Conservation (phyloP, 2,888 invertebrate genomes). For the Amphiduros pacificus region DNA sequence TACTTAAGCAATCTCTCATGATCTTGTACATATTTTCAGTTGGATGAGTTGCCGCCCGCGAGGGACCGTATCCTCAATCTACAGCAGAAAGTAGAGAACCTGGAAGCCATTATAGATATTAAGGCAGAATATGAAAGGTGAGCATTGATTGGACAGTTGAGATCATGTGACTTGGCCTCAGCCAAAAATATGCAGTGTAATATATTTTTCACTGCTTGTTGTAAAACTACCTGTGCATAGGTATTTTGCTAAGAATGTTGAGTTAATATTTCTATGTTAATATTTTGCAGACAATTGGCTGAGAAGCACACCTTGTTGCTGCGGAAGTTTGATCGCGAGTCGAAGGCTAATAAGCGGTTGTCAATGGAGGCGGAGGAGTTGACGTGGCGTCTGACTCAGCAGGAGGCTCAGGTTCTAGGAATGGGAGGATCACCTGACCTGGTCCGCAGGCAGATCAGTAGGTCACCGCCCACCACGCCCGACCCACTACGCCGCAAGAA, state of each 20-base stretch:
- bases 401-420: conserved; percentile 1
- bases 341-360: conserved; percentile 76
- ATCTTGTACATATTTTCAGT: conserved; percentile 34
- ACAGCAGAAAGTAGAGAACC: conserved; percentile 83
- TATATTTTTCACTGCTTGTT: no score
- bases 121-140: conserved; percentile 76
- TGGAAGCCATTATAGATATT: conserved; percentile 73
- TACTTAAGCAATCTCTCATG: no score
- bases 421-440: conserved; percentile 18
- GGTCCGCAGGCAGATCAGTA: conserved; percentile 21
- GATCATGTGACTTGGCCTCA: no score
- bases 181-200: no score
- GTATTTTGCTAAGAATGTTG: not conserved
- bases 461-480: conserved; percentile 20
- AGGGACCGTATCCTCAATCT: conserved; percentile 76
- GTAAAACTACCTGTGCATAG: not conserved
- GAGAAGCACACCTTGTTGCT: conserved; percentile 73
- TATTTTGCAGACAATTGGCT: conserved; percentile 65
- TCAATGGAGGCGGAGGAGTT: conserved; percentile 83
- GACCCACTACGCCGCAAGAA: conserved; percentile 2
- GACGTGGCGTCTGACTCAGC: conserved; percentile 80
- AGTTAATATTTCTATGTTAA: not conserved
- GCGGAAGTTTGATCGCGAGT: conserved; percentile 70
- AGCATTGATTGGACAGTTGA: no score
- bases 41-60: conserved; percentile 73